phyloP scores from a whole-genome alignment of 1,140 invertebrate genomes.

The Paraescarpia echinospica region DNA sequence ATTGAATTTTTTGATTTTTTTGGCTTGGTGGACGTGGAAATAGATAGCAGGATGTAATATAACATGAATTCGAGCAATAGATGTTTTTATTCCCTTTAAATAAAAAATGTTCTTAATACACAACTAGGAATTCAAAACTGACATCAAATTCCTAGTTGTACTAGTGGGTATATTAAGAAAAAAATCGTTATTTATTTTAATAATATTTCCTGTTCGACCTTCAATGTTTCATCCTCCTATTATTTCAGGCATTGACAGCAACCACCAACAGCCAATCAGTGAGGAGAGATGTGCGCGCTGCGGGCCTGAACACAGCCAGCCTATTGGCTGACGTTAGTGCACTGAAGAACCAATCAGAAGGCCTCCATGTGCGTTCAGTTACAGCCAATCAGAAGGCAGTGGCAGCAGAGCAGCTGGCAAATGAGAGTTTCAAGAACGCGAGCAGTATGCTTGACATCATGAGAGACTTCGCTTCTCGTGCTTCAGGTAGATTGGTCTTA shows the following conservation, averaged over 20 bases:
- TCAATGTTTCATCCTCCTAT: not conserved
- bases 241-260: not conserved
- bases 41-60: too few relatives aligned
- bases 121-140: too few relatives aligned
- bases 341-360: slow-evolving; percentile 1
- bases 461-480: not conserved
- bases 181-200: not conserved
- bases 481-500: not conserved
- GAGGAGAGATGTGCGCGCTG: not conserved
- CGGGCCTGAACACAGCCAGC: not conserved
- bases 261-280: not conserved
- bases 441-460: slow-evolving; percentile 9
- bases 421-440: not conserved
- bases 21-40: too few relatives aligned
- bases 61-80: too few relatives aligned
- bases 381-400: not conserved
- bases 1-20: too few relatives aligned
- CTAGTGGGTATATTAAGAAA: too few relatives aligned
- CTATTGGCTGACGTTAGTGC: not conserved
- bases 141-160: too few relatives aligned
- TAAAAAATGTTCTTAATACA: too few relatives aligned
- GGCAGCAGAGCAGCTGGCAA: not conserved
- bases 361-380: not conserved
- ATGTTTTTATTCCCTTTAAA: too few relatives aligned
- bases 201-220: too few relatives aligned